Evolutionary conservation across 2,888 invertebrate genomes (phyloP).

Genomic region (Lypha dubia): DNA sequence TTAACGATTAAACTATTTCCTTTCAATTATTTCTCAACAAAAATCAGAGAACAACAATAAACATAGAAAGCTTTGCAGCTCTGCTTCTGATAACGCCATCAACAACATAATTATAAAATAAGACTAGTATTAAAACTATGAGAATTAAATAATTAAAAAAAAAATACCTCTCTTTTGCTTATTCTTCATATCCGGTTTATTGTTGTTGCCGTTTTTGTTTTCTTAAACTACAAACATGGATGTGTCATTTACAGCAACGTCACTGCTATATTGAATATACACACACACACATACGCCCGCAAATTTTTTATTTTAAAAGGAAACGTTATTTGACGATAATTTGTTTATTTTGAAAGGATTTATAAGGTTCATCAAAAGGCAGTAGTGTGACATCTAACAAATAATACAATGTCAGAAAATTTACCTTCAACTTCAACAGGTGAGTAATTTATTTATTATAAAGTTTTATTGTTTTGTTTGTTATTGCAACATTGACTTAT

Average conservation of each 20-base stretch:
- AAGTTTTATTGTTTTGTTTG: neutral
- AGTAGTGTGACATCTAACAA: constrained; percentile 38
- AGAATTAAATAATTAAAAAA: constrained; percentile 6
- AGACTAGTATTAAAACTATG: neutral
- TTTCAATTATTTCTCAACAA: constrained; percentile 20
- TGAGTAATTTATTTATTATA: constrained; percentile 70
- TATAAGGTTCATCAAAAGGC: constrained; percentile 39
- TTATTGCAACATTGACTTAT: neutral
- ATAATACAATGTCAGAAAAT: constrained; percentile 73
- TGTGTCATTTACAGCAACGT: constrained; percentile 48
- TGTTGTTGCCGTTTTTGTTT: neutral
- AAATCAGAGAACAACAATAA: neutral
- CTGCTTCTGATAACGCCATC: neutral
- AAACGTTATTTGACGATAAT: neutral
- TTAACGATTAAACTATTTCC: constrained; percentile 24
- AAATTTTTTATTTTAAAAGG: neutral
- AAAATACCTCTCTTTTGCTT: neutral
- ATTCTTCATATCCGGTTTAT: constrained; percentile 35
- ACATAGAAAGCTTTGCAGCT: neutral
- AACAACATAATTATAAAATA: neutral
- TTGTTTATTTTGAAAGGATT: constrained; percentile 3
- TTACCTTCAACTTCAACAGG: constrained; percentile 78
- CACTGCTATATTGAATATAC: constrained; percentile 22
- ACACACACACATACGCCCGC: neutral
- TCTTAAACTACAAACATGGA: constrained; percentile 8